Evolutionary conservation across 1,140 invertebrate species (phyloP), one percentile per base, ranked within the genome.

Genomic region (Aphidius gifuensis): DNA sequence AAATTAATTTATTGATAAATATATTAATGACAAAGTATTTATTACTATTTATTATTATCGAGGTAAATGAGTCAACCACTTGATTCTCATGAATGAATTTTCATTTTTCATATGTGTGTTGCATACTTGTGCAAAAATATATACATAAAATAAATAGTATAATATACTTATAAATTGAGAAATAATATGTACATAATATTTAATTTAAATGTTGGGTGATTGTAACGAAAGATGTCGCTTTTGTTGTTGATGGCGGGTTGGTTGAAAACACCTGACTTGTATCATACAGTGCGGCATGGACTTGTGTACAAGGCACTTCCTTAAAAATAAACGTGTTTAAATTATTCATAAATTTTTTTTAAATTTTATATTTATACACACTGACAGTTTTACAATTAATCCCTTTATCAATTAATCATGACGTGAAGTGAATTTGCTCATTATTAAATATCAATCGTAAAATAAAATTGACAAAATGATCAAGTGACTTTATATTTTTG

Each of bases 221-320:
- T 49, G 68, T 48, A 32, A 40, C 64, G 66, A 59, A 61, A 74
- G 74, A 68, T 73, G 74, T 68, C 72, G 66, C 39, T 38, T 21
- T 38, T 5, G 39, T 67, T 60, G 62, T 61, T 48, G n/a, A 59
- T 66, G 66, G 64, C 68, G 70, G 66, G 60, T 54, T 62, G 38
- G 61, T 69, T 65, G 63, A 68, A 75, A 75, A 75, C 74, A 74
- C 71, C 74, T 75, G 74, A 74, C 66, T 21, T 59, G 46, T 46
- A 64, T 56, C 42, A 64, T 68, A 65, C 74, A 75, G 74, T 75
- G 73, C 66, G 58, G 73, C 71, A 75, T 75, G 71, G 70, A 64
- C 74, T 73, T 64, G 74, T 74, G 73, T 64, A 67, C 70, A 58
- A 71, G 64, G 64, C 67, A 67, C 72, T 72, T 67, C 70, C 67